These are phyloP conservation scores for Ophioninae sp. DNA, from an alignment of 2,888 invertebrate species.

Conservation along the genomic window DNA sequence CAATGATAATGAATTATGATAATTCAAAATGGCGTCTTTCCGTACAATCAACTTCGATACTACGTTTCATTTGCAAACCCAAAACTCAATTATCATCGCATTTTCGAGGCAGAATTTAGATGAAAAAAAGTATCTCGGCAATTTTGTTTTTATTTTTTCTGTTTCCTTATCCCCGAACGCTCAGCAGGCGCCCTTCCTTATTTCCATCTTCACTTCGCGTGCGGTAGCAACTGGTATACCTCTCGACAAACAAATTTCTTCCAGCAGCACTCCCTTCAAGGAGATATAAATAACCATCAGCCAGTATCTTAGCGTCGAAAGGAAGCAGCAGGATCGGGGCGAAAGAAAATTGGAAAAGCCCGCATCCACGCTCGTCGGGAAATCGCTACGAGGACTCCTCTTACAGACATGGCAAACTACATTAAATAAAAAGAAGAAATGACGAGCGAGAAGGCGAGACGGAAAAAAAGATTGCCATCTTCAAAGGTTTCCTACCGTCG, in stretches of 20 bases:
- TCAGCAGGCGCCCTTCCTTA: slow-evolving; percentile 3
- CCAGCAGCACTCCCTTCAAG: slow-evolving; percentile 43
- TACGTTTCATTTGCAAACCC: background rate
- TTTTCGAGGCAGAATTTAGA: background rate
- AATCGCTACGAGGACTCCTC: slow-evolving; percentile 56
- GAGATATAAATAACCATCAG: slow-evolving; percentile 56
- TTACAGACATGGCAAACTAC: slow-evolving; percentile 55
- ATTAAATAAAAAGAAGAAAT: slow-evolving; percentile 57
- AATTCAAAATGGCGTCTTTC: background rate
- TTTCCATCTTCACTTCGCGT: background rate
- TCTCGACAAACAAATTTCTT: slow-evolving; percentile 58
- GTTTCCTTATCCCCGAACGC: background rate
- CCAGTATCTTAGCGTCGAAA: slow-evolving; percentile 55
- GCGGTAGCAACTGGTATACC: slow-evolving; percentile 45
- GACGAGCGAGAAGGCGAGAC: slow-evolving; percentile 45
- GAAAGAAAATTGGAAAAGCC: slow-evolving; percentile 53
- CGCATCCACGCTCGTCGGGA: slow-evolving; percentile 39
- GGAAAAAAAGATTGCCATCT: slow-evolving; percentile 59
- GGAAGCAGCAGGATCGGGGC: slow-evolving; percentile 37
- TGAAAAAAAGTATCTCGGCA: slow-evolving; percentile 4
- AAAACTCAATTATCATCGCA: background rate
- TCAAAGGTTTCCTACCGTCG: slow-evolving; percentile 57
- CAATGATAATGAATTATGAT: background rate
- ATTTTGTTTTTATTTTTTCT: slow-evolving; percentile 4
- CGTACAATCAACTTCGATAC: background rate